Conservation (phyloP, 2,888 invertebrate genomes). For the Drosophila falleni region DNA sequence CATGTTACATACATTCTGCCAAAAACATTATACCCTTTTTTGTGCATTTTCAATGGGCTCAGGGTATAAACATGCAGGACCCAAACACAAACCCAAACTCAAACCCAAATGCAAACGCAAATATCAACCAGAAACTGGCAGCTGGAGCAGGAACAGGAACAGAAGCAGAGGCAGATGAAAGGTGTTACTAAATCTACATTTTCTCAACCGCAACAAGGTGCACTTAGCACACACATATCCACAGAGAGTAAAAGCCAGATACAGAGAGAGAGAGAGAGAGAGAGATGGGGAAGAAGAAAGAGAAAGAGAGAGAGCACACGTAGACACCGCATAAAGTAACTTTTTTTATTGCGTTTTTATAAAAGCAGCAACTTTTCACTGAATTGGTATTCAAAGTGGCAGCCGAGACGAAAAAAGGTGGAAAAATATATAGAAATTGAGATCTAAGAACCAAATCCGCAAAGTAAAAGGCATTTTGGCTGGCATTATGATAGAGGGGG, state of each 20-base stretch:
- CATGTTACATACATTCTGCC: too few species aligned
- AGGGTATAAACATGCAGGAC: constrained; percentile 46
- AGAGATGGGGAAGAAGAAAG: background rate
- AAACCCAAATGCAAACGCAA: constrained; percentile 10
- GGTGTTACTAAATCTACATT: constrained; percentile 71
- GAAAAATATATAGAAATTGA: constrained; percentile 28
- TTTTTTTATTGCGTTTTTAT: constrained; percentile 77
- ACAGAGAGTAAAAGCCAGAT: background rate
- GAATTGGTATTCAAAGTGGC: constrained; percentile 80
- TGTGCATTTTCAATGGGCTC: too few species aligned
- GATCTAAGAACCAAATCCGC: constrained; percentile 49
- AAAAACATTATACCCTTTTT: too few species aligned
- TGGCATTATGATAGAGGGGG: background rate
- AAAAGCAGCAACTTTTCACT: constrained; percentile 69
- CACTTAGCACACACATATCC: constrained; percentile 60
- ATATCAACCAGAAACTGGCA: constrained; percentile 19
- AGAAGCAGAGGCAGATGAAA: constrained; percentile 41
- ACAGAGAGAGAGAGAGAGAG: background rate
- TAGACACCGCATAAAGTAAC: constrained; percentile 74
- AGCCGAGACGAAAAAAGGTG: constrained; percentile 27
- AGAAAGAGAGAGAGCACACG: constrained; percentile 43
- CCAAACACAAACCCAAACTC: constrained; percentile 13
- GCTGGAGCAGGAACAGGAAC: constrained; percentile 12
- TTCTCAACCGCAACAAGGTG: constrained; percentile 70
- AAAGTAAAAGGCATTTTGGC: constrained; percentile 58